These are phyloP conservation scores for Caenorhabditis sp. DNA, from an alignment of 2,888 invertebrate genomes.

Conservation along the genomic window DNA sequence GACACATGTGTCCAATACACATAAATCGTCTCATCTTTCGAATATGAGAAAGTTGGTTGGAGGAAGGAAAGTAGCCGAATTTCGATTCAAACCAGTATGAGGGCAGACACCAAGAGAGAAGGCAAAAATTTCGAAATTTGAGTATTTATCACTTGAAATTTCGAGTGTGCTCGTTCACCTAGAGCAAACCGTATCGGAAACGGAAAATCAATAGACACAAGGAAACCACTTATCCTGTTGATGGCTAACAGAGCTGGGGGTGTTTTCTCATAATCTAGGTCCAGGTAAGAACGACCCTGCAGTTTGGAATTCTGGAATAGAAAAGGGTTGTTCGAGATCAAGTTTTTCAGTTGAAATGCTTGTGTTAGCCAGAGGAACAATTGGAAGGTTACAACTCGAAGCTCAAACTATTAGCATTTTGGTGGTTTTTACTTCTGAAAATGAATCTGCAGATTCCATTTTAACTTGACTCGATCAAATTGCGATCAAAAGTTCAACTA, in stretches of 20 bases:
- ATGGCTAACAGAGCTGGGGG: not conserved
- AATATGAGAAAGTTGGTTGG: not conserved
- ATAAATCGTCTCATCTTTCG: not conserved
- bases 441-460: no score
- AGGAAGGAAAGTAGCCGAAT: not conserved
- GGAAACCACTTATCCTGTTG: constrained; percentile 11
- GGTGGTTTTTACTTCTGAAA: no score
- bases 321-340: no score
- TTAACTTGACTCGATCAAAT: no score
- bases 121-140: constrained; percentile 17
- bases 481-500: no score
- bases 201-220: constrained; percentile 12
- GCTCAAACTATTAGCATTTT: no score
- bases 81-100: not conserved
- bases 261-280: no score
- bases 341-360: no score
- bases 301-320: no score
- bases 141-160: constrained; percentile 34
- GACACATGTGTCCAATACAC: constrained; percentile 7
- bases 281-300: no score
- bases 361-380: no score
- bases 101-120: not conserved
- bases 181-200: constrained; percentile 21
- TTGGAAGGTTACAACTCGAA: no score
- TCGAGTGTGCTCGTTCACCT: not conserved